Evolutionary conservation across 2,888 invertebrate genomes (phyloP).

Genomic region (Tiliacea aurago): DNA sequence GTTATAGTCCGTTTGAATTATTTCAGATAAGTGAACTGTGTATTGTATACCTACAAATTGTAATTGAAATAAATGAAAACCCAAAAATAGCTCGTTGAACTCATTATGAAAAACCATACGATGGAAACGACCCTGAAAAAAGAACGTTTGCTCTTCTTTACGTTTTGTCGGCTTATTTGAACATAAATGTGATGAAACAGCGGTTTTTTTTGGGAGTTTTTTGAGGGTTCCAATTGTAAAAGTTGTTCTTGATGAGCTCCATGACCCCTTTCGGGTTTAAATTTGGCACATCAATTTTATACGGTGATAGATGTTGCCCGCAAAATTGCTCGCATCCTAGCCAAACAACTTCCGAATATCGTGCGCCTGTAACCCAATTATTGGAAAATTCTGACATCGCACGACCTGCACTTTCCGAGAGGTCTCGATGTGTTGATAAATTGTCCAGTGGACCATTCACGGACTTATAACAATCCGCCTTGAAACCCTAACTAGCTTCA

Average conservation of each 20-base stretch:
- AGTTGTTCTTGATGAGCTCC: no score
- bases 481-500: not conserved
- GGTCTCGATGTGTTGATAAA: not conserved
- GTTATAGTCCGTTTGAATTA: constrained; percentile 16
- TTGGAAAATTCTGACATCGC: constrained; percentile 20
- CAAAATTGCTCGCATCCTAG: constrained; percentile 5
- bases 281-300: not conserved
- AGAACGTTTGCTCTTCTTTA: not conserved
- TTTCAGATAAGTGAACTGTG: not conserved
- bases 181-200: not conserved
- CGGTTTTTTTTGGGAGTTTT: not conserved
- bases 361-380: constrained; percentile 18
- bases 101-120: not conserved
- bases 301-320: no score
- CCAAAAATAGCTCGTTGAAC: not conserved
- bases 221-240: not conserved
- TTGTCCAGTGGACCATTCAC: not conserved
- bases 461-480: not conserved
- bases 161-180: not conserved
- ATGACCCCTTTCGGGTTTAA: no score
- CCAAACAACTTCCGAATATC: constrained; percentile 13
- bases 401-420: not conserved
- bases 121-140: not conserved
- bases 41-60: not conserved
- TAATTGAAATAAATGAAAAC: not conserved